A percentile compares a stretch with the other conserved stretches of the same genome.
phyloP scores from a whole-genome alignment of 2,888 invertebrate species.

The Mayetiola destructor region DNA sequence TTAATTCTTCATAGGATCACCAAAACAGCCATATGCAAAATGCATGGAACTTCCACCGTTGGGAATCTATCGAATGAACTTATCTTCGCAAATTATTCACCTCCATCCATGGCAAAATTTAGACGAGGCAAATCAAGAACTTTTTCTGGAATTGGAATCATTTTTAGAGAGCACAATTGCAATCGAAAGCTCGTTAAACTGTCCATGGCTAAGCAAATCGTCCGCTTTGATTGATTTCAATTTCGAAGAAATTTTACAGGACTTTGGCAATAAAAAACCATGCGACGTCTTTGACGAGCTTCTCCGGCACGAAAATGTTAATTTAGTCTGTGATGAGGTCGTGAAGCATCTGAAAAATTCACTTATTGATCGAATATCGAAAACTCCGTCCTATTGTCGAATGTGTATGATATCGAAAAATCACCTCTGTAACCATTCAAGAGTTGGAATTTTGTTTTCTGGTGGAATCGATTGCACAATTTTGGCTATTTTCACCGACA shows the following conservation, averaged over 20 bases:
- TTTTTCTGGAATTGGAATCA: conserved; percentile 13
- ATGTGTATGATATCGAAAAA: conserved; percentile 36
- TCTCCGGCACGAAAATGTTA: conserved; percentile 31
- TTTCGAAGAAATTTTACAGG: conserved; percentile 11
- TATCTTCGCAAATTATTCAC: background rate
- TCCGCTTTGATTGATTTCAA: background rate
- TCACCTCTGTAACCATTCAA: conserved; percentile 42
- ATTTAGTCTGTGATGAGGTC: conserved; percentile 36
- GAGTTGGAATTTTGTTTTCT: conserved; percentile 77
- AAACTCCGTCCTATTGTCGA: conserved; percentile 48
- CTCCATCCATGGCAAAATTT: conserved; percentile 23
- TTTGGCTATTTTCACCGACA: conserved; percentile 63
- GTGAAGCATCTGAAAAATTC: conserved; percentile 42
- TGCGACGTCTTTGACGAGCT: conserved; percentile 33
- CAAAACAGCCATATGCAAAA: conserved; percentile 14
- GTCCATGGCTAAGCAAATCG: conserved; percentile 19
- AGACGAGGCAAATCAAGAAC: conserved; percentile 12
- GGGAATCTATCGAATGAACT: conserved; percentile 14
- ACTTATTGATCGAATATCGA: conserved; percentile 43
- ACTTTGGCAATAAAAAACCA: conserved; percentile 27
- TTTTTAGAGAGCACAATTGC: conserved; percentile 17
- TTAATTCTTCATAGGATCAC: no score
- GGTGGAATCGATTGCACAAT: conserved; percentile 95
- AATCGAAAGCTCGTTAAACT: conserved; percentile 18
- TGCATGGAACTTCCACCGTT: conserved; percentile 13